Evolutionary conservation across 2,888 invertebrate genomes (phyloP), one percentile per base, ranked within the genome.

Genomic region (Drosophila incognita): DNA sequence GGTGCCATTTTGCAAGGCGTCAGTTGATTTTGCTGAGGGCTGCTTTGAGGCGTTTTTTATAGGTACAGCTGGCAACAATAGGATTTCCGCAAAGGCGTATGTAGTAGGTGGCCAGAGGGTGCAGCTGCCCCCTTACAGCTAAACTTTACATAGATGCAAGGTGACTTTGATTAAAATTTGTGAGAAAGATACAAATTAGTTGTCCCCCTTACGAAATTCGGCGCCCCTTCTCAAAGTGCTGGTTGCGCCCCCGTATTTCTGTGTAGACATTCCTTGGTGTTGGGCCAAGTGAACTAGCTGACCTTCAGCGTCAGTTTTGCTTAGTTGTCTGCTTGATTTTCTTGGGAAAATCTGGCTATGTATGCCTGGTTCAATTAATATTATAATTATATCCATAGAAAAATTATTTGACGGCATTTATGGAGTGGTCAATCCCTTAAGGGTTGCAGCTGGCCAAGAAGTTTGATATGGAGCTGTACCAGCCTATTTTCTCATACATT

Each of bases 61-160:
- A 1, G 15, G 8, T 8, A 15, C 24, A 46, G 24, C 46, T 46
- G 24, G 24, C 24, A 46, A 46, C 4, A 8, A 2, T 8, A 2
- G 8, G 8, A 1, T 15, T 1, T 46, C 13, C 7, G 46, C 4
- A 13, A 0, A 1, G 46, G 7, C 21, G 13, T 13, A 21, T 0
- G 21, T 2, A 13, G 13, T 4, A 4, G 2, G 2, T 4, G 13
- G 42, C n/a, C 5, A 36, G 6, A 6, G 36, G 18, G 18, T 36
- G 40, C 40, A n/a, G 18, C n/a, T 40, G 18, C 0, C 2, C 2
- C 7, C 5, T 21, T 2, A n/a, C 10, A 21, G 0, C 21, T 21
- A 4, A 21, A 42, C 21, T 42, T 40, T 21, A 5, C 2, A 11
- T 10, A 42, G 33, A 4, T 15, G 35, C 35, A 35, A 15, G 6